Percentiles rank a stretch among this genome's conserved stretches.
These are phyloP conservation scores for Cosmopolites sordidus DNA, from an alignment of 2,888 invertebrate species.

Conservation along the genomic window DNA sequence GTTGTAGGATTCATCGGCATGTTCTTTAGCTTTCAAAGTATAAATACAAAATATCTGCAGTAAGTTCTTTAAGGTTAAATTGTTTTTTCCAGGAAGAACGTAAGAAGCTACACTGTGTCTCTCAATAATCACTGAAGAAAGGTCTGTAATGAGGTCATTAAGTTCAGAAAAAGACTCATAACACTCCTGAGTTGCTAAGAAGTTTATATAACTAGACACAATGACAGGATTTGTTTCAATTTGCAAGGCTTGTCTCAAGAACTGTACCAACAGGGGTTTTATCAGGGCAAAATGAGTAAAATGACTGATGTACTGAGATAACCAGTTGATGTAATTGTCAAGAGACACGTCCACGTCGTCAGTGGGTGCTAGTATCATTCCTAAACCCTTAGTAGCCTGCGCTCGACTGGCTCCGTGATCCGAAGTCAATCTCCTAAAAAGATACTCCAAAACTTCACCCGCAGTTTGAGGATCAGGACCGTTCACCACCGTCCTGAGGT, in stretches of 20 bases:
- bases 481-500: constrained; percentile 57
- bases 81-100: constrained; percentile 51
- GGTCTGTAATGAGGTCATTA: constrained; percentile 69
- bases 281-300: constrained; percentile 76
- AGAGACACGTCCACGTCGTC: constrained; percentile 45
- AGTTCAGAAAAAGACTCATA: constrained; percentile 64
- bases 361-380: constrained; percentile 43
- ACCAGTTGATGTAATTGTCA: constrained; percentile 50
- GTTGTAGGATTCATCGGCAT: constrained; percentile 57
- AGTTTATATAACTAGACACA: constrained; percentile 79
- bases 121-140: constrained; percentile 89
- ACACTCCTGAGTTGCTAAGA: constrained; percentile 71
- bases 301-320: constrained; percentile 61
- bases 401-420: constrained; percentile 71
- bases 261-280: constrained; percentile 63
- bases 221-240: constrained; percentile 84
- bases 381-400: constrained; percentile 63
- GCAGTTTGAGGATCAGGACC: constrained; percentile 54
- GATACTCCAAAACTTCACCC: constrained; percentile 85
- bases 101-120: constrained; percentile 80
- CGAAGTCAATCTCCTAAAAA: constrained; percentile 78
- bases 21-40: constrained; percentile 65
- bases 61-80: constrained; percentile 65
- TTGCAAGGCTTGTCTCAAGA: constrained; percentile 81
- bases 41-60: constrained; percentile 71